Evolutionary conservation across 2,888 invertebrate species (phyloP), one percentile per base, ranked within the genome.

Genomic region (Tetrapedia diversipes): DNA sequence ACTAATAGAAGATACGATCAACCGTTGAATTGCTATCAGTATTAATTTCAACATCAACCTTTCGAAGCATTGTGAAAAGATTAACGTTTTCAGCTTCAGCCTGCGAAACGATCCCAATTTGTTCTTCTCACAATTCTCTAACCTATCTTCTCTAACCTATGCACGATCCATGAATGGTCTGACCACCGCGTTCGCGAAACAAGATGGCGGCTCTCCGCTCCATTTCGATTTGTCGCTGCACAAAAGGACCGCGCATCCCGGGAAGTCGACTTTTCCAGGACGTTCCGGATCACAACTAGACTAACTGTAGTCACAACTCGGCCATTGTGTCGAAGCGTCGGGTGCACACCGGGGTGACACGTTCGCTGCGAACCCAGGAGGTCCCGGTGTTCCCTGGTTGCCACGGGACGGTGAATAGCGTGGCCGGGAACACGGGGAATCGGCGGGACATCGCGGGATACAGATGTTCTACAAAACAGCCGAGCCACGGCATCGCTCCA

Each of bases 401-500:
- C 45, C 45, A 27, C 8, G 29, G 29, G 16, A 22, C 24, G 27
- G 37, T 51, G 61, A 63, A 72, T 56, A 45, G 65, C 53, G n/a
- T 0, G 22, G n/a, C n/a, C 60, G 43, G 66, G 66, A 47, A 77
- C 80, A 75, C 63, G 67, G 51, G n/a, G 79, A 80, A 84, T 82
- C 81, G 79, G 78, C 70, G 67, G 78, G 78, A 82, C 79, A 85
- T 83, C 81, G 67, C 72, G 66, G 77, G 87, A 90, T 91, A 91
- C 91, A 91, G 90, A 91, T 91, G 91, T 91, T 87, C 84, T 88
- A 90, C 89, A 91, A 90, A 91, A 88, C 90, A 87, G 86, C 83
- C 84, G 81, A 80, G 85, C 87, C 63, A 81, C 77, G 76, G 75
- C 63, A 51, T 24, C 69, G 72, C 82, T 84, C n/a, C 80, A 90